A percentile compares a stretch with the other conserved stretches of the same genome.
Conservation (phyloP, 1,140 invertebrate species). For the Anastrepha obliqua region DNA sequence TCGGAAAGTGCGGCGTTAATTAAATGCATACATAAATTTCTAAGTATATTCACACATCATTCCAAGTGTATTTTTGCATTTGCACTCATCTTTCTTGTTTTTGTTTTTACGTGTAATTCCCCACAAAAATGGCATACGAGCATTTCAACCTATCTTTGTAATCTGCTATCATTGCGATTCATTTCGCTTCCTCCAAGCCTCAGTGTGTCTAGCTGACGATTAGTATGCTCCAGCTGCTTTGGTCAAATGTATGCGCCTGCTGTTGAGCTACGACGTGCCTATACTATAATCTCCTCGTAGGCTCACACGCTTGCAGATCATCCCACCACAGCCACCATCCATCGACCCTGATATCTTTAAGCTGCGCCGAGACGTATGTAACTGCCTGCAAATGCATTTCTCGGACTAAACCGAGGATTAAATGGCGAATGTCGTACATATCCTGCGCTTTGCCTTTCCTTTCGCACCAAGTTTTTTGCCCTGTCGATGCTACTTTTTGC, state of each 20-base stretch:
- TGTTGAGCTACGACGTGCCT: neutral
- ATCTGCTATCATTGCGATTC: neutral
- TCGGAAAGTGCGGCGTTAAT: no score
- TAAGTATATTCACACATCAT: no score
- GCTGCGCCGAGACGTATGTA: neutral
- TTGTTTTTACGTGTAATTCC: neutral
- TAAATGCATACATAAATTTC: no score
- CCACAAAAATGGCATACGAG: neutral
- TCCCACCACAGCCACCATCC: neutral
- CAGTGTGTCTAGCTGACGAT: neutral
- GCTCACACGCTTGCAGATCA: neutral
- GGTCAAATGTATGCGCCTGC: neutral
- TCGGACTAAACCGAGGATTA: conserved; percentile 54
- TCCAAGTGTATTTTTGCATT: no score
- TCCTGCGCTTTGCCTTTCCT: neutral
- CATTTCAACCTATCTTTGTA: neutral
- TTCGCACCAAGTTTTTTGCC: neutral
- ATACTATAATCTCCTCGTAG: neutral
- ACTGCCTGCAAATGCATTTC: conserved; percentile 51
- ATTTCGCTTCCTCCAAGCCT: neutral
- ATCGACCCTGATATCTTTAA: neutral
- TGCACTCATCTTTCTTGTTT: no score
- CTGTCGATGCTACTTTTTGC: neutral
- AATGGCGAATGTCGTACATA: neutral
- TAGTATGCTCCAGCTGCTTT: neutral